These are phyloP conservation scores for Odontocerum albicorne DNA, from an alignment of 2,888 invertebrate species.

Conservation along the genomic window DNA sequence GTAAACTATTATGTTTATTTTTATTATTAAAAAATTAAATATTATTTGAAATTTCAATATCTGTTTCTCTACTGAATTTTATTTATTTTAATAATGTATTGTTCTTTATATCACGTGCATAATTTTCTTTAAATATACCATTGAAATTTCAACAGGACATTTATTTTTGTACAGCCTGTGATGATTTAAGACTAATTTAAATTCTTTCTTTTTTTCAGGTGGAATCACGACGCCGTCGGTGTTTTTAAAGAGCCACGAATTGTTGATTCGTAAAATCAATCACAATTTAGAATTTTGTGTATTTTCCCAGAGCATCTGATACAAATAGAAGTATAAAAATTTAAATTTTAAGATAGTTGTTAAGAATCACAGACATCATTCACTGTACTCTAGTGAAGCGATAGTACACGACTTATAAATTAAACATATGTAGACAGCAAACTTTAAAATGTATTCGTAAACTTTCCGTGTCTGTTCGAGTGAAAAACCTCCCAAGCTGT, in stretches of 20 bases:
- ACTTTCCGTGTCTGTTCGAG: neutral
- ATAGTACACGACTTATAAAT: conserved; percentile 3
- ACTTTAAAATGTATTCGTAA: conserved; percentile 9
- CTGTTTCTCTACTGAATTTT: too few species aligned
- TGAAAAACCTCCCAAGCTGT: conserved; percentile 4
- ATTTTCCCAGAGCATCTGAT: conserved; percentile 24
- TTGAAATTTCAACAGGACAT: too few species aligned
- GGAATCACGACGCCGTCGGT: neutral
- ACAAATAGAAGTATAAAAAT: conserved; percentile 20
- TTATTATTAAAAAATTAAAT: too few species aligned
- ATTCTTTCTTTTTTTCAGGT: conserved; percentile 16
- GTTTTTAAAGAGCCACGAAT: neutral
- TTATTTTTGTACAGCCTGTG: too few species aligned
- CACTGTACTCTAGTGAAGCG: neutral
- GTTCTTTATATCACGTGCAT: too few species aligned
- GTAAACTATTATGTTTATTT: too few species aligned
- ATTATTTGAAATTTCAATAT: too few species aligned
- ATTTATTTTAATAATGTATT: too few species aligned
- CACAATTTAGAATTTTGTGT: conserved; percentile 1
- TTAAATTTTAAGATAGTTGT: too few species aligned
- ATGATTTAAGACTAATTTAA: too few species aligned
- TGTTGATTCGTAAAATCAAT: neutral
- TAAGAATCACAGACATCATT: neutral
- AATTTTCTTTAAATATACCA: too few species aligned
- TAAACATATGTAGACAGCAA: conserved; percentile 1